Evolutionary conservation across 2,888 invertebrate species (phyloP).

Genomic region (Chalcosyrphus nemorum): DNA sequence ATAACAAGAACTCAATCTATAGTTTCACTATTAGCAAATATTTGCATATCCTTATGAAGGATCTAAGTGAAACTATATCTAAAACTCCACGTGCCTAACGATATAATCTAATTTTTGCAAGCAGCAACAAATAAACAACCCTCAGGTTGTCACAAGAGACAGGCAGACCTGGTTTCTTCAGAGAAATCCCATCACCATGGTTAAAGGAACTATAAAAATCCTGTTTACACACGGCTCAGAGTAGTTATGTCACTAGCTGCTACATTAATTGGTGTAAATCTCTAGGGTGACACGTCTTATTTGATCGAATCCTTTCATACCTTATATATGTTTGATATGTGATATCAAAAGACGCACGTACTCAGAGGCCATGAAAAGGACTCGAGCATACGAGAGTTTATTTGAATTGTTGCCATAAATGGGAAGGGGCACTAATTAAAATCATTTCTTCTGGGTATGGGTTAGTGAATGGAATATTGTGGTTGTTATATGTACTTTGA

Average conservation of each 20-base stretch:
- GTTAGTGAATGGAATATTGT: slow-evolving; percentile 1
- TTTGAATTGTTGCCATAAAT: not conserved
- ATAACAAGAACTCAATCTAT: slow-evolving; percentile 32
- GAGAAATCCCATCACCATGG: slow-evolving; percentile 44
- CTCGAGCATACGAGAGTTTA: not conserved
- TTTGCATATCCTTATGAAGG: slow-evolving; percentile 54
- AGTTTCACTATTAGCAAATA: slow-evolving; percentile 39
- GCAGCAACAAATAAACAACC: slow-evolving; percentile 12
- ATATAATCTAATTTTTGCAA: slow-evolving; percentile 49
- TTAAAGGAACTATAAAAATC: slow-evolving; percentile 63
- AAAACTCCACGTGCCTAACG: slow-evolving; percentile 25
- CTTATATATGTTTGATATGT: slow-evolving; percentile 17
- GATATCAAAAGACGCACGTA: slow-evolving; percentile 22
- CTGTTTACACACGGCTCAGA: slow-evolving; percentile 52
- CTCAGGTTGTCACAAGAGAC: not conserved
- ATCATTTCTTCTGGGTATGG: slow-evolving; percentile 14
- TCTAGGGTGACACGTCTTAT: slow-evolving; percentile 74
- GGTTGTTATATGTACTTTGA: not conserved
- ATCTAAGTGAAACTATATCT: slow-evolving; percentile 54
- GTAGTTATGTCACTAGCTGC: slow-evolving; percentile 59
- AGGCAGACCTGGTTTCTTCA: slow-evolving; percentile 22
- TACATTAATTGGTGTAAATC: slow-evolving; percentile 78
- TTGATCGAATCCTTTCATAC: slow-evolving; percentile 55
- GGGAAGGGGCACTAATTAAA: slow-evolving; percentile 47
- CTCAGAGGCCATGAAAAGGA: slow-evolving; percentile 21